Evolutionary conservation across 2,888 invertebrate genomes (phyloP).

Genomic region (Leptopilina myrica): DNA sequence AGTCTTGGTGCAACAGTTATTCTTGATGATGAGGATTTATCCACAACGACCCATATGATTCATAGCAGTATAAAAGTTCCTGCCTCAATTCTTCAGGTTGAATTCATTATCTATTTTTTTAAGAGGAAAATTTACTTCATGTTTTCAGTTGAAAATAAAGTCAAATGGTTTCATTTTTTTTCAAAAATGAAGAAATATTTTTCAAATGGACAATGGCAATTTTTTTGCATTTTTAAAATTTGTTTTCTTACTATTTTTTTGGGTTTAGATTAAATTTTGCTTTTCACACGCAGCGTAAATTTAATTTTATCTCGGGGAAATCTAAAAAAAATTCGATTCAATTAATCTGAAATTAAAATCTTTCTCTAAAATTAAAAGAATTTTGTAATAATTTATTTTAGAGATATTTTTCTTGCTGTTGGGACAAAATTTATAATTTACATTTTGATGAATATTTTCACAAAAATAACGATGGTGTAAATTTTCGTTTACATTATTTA

Average conservation of each 20-base stretch:
- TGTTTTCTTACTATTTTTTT: neutral
- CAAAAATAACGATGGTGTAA: neutral
- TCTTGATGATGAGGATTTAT: conserved; percentile 53
- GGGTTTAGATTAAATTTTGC: too few species aligned
- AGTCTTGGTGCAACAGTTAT: conserved; percentile 66
- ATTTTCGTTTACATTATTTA: neutral
- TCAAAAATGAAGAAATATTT: too few species aligned
- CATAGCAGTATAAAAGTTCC: conserved; percentile 60
- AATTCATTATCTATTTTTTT: neutral
- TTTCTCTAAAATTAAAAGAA: too few species aligned
- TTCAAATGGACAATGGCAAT: neutral
- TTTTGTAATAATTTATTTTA: too few species aligned
- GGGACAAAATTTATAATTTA: too few species aligned
- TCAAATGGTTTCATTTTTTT: neutral
- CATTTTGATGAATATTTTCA: neutral
- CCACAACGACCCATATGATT: conserved; percentile 65
- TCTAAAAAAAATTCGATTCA: too few species aligned
- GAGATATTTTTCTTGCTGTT: too few species aligned
- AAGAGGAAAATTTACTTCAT: neutral
- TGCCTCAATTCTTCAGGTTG: conserved; percentile 59
- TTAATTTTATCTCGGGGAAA: too few species aligned
- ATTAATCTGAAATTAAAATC: too few species aligned
- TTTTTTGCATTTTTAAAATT: neutral
- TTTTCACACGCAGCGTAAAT: too few species aligned
- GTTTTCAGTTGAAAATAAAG: neutral